Base-by-base conservation (phyloP, 2,888 invertebrate genomes). In the Cactoblastis cactorum region DNA sequence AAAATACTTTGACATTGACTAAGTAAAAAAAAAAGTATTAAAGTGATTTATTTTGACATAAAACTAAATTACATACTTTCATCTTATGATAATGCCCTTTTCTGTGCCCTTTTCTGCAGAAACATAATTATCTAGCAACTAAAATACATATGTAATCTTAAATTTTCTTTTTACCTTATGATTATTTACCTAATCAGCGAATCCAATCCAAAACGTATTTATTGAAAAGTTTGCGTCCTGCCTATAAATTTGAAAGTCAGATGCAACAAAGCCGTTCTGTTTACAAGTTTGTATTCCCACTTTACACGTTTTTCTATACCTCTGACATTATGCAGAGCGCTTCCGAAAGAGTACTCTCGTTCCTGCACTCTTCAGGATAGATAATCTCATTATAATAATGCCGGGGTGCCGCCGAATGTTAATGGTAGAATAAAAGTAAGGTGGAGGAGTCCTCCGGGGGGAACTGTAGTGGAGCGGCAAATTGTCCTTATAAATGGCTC, bases 401-500 rank as follows among this genome's bases (percentile, higher is more conserved):
- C 18, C 19, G 32, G 39, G 49, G 39, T 38, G 28, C 48, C 28
- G 38, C 48, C 52, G 46, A 65, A 49, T 18, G 39, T 63, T 56
- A 57, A 57, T 63, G 64, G 64, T 57, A 59, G 65, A 63, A 56
- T 60, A 59, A 67, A 63, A 62, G 62, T 61, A 46, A 51, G 49
- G 35, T 46, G 54, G 56, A 47, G 53, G 49, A 53, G 55, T 52
- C 49, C 52, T 57, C 57, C n/a, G 18, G 34, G 19, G 19, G 19
- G 11, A 37, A n/a, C n/a, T n/a, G 35, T 68, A 71, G 68, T 68
- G 67, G 66, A 69, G 65, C 74, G 69, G 72, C 68, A 75, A 80
- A 80, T 77, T 78, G 74, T 69, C 66, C 69, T 67, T 71, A 71
- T 70, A 70, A 69, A 71, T 69, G 63, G 64, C 65, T 12, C 22